Base-by-base conservation (phyloP, 2,888 invertebrate species). In the Philaethria dido region DNA sequence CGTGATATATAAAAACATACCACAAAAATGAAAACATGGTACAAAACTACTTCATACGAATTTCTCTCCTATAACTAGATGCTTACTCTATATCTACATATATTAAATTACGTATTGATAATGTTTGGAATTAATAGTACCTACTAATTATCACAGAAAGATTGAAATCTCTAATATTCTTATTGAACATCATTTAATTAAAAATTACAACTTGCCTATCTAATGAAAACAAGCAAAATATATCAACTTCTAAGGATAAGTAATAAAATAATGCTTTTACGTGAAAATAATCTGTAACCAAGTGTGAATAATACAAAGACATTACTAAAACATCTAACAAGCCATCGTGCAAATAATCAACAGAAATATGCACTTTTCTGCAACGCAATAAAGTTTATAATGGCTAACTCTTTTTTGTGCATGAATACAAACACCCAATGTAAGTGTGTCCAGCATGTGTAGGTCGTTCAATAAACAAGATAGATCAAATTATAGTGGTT, bases 321-420 rank as follows among this genome's bases (percentile, higher is more conserved):
- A 84, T 83, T 83, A 82, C 82, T 81, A 81, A 83, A 83, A 79
- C 79, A 76, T 82, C 78, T 87, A 87, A 87, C 86, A 86, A 88
- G 85, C 81, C 78, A 82, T 81, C 80, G 82, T 85, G 83, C 80
- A 80, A 85, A 86, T 70, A 73, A 45, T 69, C 77, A 74, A 76
- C 76, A 68, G 50, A 18, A 14, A 59, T 47, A 50, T 16, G 13
- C 2, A 8, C 60, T 60, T 16, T 60, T 60, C 11, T 2, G 9
- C 57, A 61, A 13, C 22, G 1, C n/a, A 2, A 66, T 66, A 76
- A 67, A 52, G 68, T 67, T 73, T 66, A 82, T 73, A 20, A 39
- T 74, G 71, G 72, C 13, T 39, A 50, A 39, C 60, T 25, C 62
- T 62, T 45, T n/a, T 42, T 69, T 75, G 72, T 76, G 52, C 67